These are phyloP conservation scores for Cloeon dipterum DNA, from an alignment of 2,888 invertebrate species.

Conservation along the genomic window DNA sequence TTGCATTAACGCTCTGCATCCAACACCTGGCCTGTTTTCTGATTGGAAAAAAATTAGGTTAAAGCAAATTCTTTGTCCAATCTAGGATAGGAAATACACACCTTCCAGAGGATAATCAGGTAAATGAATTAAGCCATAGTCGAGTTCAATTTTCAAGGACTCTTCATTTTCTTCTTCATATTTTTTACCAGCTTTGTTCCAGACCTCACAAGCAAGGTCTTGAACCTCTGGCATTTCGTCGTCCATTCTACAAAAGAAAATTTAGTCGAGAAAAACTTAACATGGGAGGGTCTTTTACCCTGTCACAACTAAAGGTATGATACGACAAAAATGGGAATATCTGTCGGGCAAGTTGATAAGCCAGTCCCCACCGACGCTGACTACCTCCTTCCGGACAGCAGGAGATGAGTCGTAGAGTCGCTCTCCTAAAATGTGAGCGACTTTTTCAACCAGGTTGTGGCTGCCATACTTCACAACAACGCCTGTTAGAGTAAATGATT, in stretches of 20 bases:
- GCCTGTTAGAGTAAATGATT: background rate
- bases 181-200: background rate
- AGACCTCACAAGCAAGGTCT: background rate
- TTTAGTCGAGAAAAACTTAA: too few species aligned
- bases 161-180: background rate
- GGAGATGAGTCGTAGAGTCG: background rate
- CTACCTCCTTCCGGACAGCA: background rate
- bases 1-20: background rate
- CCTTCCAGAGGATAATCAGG: background rate
- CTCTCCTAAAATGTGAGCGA: background rate
- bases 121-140: background rate
- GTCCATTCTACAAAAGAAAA: background rate
- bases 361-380: background rate
- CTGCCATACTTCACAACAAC: background rate
- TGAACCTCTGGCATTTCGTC: background rate
- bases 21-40: background rate
- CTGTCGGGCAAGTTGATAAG: background rate
- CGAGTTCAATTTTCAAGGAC: background rate
- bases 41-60: too few species aligned
- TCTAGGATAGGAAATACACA: too few species aligned
- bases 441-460: background rate
- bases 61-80: too few species aligned
- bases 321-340: background rate
- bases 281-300: too few species aligned
- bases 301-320: background rate